Evolutionary conservation across 2,797 vertebrate genomes (phyloP).

Genomic region (Molossus alvarezi): DNA sequence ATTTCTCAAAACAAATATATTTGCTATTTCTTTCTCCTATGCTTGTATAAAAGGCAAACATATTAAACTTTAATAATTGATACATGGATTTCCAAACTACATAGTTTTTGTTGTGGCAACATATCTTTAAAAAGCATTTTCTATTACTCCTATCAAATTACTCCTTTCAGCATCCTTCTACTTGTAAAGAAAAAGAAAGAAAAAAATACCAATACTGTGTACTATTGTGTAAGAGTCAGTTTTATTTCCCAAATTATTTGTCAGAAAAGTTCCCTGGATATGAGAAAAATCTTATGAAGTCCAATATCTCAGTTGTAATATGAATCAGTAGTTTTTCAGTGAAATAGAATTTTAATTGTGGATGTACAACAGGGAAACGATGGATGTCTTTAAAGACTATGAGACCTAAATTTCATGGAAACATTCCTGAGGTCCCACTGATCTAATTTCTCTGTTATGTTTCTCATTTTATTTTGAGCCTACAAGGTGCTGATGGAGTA

Average conservation of each 20-base stretch:
- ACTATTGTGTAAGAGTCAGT: neutral
- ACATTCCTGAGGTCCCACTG: neutral
- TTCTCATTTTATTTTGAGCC: slow-evolving; percentile 26
- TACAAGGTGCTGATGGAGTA: neutral
- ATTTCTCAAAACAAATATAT: neutral
- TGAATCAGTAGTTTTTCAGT: slow-evolving; percentile 1
- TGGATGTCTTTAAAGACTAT: neutral
- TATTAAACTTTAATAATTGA: slow-evolving; percentile 57
- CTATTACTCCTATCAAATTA: slow-evolving; percentile 41
- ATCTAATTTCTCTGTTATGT: slow-evolving; percentile 29
- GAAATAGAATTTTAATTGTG: neutral
- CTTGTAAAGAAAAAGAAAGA: neutral
- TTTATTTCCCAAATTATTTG: neutral
- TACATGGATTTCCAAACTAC: slow-evolving; percentile 61
- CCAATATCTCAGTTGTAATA: neutral
- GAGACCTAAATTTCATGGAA: slow-evolving; percentile 1
- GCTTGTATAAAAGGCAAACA: slow-evolving; percentile 58
- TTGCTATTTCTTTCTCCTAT: neutral
- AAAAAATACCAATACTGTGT: neutral
- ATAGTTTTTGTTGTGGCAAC: slow-evolving; percentile 37
- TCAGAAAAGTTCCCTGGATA: slow-evolving; percentile 9
- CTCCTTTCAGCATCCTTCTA: slow-evolving; percentile 48
- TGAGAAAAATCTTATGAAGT: slow-evolving; percentile 25
- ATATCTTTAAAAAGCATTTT: slow-evolving; percentile 69
- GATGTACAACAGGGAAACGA: neutral